Conservation (phyloP, 2,113 vertebrate species). For the Oenanthe oenanthe region DNA sequence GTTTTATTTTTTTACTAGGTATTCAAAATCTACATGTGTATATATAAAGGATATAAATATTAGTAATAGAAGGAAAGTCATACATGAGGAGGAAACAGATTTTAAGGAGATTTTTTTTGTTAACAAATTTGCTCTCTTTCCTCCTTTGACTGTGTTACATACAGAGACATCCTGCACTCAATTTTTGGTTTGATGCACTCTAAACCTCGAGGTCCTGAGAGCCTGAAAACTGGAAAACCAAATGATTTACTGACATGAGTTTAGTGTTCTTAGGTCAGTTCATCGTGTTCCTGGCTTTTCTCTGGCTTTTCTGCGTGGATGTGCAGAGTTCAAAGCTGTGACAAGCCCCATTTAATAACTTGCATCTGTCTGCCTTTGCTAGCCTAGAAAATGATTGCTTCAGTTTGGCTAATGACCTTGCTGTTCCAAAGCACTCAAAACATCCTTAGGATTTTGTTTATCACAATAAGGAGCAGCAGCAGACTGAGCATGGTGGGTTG, state of each 20-base stretch:
- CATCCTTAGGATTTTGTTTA: slow-evolving; percentile 23
- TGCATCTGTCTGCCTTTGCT: slow-evolving; percentile 60
- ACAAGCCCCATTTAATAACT: slow-evolving; percentile 63
- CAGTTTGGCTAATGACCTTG: not conserved
- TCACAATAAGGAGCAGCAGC: not conserved
- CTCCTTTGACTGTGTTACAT: not conserved
- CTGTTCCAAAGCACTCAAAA: not conserved
- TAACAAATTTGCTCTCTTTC: not conserved
- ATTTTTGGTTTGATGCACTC: not conserved
- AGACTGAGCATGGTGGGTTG: not conserved
- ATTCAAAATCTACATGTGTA: not conserved
- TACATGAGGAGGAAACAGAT: not conserved
- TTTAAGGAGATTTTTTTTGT: not conserved
- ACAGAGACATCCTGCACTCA: not conserved
- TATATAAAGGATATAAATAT: not conserved
- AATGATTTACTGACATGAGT: slow-evolving; percentile 29
- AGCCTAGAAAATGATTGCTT: slow-evolving; percentile 18
- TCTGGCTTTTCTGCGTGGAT: not conserved
- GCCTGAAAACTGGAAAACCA: slow-evolving; percentile 17
- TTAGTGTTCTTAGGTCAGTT: slow-evolving; percentile 41
- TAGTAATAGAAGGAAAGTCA: not conserved
- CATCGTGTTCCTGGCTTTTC: slow-evolving; percentile 59
- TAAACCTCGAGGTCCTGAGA: not conserved
- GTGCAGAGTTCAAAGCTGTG: slow-evolving; percentile 48
- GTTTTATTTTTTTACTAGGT: not conserved